A percentile compares a stretch with the other conserved stretches of the same genome.
Evolutionary conservation across 2,797 vertebrate genomes (phyloP).

Genomic region (Nyctibius grandis): DNA sequence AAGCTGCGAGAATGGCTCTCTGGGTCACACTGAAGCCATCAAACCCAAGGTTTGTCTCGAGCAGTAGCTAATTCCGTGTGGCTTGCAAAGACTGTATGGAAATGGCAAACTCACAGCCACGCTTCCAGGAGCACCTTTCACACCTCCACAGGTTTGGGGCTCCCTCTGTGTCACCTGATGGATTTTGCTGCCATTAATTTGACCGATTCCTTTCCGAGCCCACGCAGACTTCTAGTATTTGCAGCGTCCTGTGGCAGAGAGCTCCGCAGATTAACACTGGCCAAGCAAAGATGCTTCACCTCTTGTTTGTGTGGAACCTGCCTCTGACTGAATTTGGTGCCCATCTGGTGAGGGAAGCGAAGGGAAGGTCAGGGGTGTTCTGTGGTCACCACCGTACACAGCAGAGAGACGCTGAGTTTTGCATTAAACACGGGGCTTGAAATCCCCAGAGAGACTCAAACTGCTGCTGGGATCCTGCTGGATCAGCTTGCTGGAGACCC

Average conservation of each 20-base stretch:
- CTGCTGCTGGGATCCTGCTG: not conserved
- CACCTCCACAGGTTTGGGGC: not conserved
- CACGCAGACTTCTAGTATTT: not conserved
- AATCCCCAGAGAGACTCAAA: not conserved
- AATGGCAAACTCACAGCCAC: not conserved
- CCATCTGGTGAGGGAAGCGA: not conserved
- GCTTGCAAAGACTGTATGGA: not conserved
- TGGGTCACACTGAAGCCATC: not conserved
- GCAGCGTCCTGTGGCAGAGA: not conserved
- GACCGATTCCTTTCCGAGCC: not conserved
- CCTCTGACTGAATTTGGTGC: not conserved
- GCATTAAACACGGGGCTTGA: not conserved
- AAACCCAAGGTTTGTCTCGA: not conserved
- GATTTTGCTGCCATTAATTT: not conserved
- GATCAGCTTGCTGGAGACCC: not conserved
- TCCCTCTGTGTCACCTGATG: not conserved
- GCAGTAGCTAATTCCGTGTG: not conserved
- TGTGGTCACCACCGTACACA: not conserved
- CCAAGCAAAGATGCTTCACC: not conserved
- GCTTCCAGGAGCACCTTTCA: not conserved
- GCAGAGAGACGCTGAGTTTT: not conserved
- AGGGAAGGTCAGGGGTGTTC: not conserved
- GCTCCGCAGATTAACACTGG: too few species aligned
- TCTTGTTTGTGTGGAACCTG: not conserved
- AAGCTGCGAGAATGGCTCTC: not conserved